Evolutionary conservation across 2,888 invertebrate species (phyloP), one percentile per base, ranked within the genome.

Genomic region (Fragum fragum): DNA sequence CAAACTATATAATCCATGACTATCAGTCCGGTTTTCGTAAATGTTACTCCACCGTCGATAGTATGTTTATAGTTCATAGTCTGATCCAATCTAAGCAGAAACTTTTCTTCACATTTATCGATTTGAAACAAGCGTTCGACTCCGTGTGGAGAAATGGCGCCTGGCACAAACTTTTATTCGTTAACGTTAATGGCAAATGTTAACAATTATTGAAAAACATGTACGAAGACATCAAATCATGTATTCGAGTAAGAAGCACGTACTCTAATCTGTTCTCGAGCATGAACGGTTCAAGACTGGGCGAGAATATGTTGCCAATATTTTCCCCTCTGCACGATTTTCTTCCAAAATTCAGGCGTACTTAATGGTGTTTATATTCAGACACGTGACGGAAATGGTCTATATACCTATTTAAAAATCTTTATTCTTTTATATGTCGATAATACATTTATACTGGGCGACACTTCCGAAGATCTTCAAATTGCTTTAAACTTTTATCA

Each of bases 51-150:
- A 77, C 72, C 11, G 53, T 29, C 32, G 77, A 77, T 66, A 77
- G 53, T 29, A 63, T 77, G 36, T 77, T 72, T 73, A 72, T 72
- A 63, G 1, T 66, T 1, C 55, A 71, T 7, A 71, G 18, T 18
- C 28, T 76, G 6, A 76, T 76, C 26, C 39, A 69, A 16, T 59
- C n/a, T 14, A 77, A 72, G 66, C 7, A 61, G 7, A 72, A 77
- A 36, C 18, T 72, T 11, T 69, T 55, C 18, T 68, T 72, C 53
- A 73, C 73, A 28, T 78, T 68, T 42, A 73, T 78, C 28, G 78
- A 78, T 29, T 57, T 73, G n/a, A 73, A 73, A 73, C 72, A 73
- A 55, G 73, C 55, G 0, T 78, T 78, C 29, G 73, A 78, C 29
- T 73, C 78, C 28, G 78, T 68, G 1, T 78, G 78, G 73, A 73